phyloP scores from a whole-genome alignment of 2,113 vertebrate species.

The Semicossyphus pulcher region DNA sequence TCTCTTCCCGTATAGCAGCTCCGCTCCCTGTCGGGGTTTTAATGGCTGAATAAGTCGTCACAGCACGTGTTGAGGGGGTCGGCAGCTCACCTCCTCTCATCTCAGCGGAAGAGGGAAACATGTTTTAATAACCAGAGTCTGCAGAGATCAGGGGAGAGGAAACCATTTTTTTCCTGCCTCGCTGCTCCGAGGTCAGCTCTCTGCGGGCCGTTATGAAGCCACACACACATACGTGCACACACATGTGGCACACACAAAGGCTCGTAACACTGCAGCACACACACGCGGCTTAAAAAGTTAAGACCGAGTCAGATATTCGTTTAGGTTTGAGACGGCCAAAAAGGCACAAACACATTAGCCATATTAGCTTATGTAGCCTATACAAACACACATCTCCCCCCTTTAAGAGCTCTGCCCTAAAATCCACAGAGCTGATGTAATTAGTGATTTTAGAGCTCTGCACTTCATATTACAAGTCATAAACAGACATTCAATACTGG shows the following conservation, averaged over 20 bases:
- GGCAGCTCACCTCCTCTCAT: slow-evolving; percentile 63
- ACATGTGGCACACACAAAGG: slow-evolving; percentile 9
- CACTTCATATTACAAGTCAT: slow-evolving; percentile 82
- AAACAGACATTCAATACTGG: slow-evolving; percentile 90
- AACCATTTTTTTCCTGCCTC: slow-evolving; percentile 52
- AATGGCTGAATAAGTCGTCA: slow-evolving; percentile 15
- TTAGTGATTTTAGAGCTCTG: slow-evolving; percentile 80
- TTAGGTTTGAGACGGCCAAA: slow-evolving; percentile 1
- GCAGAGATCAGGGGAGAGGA: slow-evolving; percentile 72
- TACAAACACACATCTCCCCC: slow-evolving; percentile 34
- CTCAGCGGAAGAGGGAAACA: slow-evolving; percentile 72
- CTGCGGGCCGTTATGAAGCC: slow-evolving; percentile 29
- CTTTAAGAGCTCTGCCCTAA: slow-evolving; percentile 66
- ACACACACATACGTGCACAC: slow-evolving; percentile 37
- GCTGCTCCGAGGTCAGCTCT: slow-evolving; percentile 59
- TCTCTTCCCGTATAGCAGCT: neutral
- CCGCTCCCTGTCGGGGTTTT: slow-evolving; percentile 14
- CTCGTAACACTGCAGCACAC: slow-evolving; percentile 21
- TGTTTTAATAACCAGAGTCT: slow-evolving; percentile 77
- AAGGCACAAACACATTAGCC: slow-evolving; percentile 14
- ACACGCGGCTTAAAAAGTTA: slow-evolving; percentile 10
- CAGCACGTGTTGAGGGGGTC: slow-evolving; percentile 30
- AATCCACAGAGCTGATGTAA: slow-evolving; percentile 80
- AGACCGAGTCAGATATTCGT: slow-evolving; percentile 29
- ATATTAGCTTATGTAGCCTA: slow-evolving; percentile 32